phyloP scores from a whole-genome alignment of 1,140 invertebrate genomes.

The Callitettix versicolor region DNA sequence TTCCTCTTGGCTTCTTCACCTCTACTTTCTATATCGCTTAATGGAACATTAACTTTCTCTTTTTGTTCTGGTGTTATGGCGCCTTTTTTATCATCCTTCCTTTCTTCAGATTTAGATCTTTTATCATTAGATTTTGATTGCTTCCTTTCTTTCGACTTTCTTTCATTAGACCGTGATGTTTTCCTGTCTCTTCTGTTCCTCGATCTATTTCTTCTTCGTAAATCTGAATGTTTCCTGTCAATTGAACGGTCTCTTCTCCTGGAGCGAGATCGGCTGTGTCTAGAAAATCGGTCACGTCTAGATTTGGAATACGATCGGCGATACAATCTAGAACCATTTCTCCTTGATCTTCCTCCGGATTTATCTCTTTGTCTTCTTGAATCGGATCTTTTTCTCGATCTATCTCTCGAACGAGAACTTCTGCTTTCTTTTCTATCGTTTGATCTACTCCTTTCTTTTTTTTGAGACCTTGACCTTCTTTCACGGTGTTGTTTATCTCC shows the following conservation, averaged over 20 bases:
- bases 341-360: neutral
- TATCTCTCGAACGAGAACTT: neutral
- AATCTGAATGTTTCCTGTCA: neutral
- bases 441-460: neutral
- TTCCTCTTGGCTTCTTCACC: slow-evolving; percentile 2
- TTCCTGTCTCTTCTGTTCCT: neutral
- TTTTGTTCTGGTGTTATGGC: neutral
- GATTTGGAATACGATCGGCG: slow-evolving; percentile 2
- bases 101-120: neutral
- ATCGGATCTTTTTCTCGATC: neutral
- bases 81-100: neutral
- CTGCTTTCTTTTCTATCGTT: slow-evolving; percentile 6
- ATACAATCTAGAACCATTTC: neutral
- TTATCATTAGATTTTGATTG: slow-evolving; percentile 2
- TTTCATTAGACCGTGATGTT: slow-evolving; percentile 10
- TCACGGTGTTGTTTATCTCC: slow-evolving; percentile 5
- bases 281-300: neutral
- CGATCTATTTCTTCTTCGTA: neutral
- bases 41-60: neutral
- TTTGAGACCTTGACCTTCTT: neutral
- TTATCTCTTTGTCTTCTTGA: slow-evolving; percentile 8
- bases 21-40: neutral
- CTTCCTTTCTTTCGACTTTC: neutral
- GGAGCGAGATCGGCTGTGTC: neutral
- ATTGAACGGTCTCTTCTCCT: neutral